phyloP scores from a whole-genome alignment of 1,140 invertebrate genomes.

The Ceratina australensis region DNA sequence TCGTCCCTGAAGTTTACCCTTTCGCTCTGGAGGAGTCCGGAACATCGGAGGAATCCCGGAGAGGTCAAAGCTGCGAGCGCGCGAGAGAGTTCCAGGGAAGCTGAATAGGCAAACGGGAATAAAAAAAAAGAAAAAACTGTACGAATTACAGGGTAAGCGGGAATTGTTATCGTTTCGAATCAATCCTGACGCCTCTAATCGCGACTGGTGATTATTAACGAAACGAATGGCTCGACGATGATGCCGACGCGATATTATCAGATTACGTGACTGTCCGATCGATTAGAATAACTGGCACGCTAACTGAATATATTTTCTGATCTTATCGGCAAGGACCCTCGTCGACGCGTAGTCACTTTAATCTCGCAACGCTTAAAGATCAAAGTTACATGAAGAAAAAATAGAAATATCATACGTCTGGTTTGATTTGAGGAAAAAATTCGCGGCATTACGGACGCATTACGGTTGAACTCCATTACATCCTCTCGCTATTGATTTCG shows the following conservation, averaged over 20 bases:
- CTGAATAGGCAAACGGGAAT: conserved; percentile 15
- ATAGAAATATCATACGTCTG: too few relatives aligned
- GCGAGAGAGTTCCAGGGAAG: conserved; percentile 28
- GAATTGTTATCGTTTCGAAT: conserved; percentile 18
- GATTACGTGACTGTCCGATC: neutral
- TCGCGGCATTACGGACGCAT: conserved; percentile 26
- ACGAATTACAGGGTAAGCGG: conserved; percentile 6
- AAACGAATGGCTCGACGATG: neutral
- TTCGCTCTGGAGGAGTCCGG: conserved; percentile 51
- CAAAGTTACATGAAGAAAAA: too few relatives aligned
- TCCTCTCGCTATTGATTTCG: conserved; percentile 59
- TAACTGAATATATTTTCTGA: too few relatives aligned
- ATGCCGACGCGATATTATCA: neutral
- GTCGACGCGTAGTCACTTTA: too few relatives aligned
- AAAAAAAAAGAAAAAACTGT: too few relatives aligned
- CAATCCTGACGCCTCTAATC: neutral
- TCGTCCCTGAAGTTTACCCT: conserved; percentile 62
- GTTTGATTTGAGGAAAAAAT: conserved; percentile 28
- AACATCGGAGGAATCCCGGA: conserved; percentile 52
- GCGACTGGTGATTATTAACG: conserved; percentile 3
- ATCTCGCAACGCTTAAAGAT: too few relatives aligned
- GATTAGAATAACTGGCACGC: neutral
- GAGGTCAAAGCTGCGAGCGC: conserved; percentile 52
- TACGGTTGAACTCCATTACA: conserved; percentile 36
- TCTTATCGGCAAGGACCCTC: too few relatives aligned